Conservation (phyloP, 2,797 vertebrate species). For the Emydoidea blandingii region DNA sequence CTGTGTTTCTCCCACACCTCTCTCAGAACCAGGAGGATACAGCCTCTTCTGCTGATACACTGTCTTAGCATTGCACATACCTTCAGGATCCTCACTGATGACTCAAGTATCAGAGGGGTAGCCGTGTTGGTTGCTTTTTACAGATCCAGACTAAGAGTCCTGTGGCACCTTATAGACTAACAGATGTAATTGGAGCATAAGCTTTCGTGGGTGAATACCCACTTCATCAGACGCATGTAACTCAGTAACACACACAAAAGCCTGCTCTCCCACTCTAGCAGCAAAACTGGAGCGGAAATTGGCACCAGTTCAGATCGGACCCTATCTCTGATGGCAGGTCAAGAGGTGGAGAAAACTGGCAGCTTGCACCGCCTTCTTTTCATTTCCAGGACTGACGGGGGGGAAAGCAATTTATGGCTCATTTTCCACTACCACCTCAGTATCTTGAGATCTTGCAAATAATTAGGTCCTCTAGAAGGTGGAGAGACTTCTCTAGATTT, state of each 20-base stretch:
- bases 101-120: neutral
- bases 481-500: too few relatives aligned
- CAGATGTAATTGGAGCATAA: too few relatives aligned
- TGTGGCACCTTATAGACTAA: too few relatives aligned
- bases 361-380: rapidly evolving
- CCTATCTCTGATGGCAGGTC: neutral
- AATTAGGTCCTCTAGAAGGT: neutral
- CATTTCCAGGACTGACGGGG: rapidly evolving
- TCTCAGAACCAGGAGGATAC: neutral
- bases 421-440: neutral
- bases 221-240: too few relatives aligned
- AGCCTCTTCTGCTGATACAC: neutral
- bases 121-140: too few relatives aligned
- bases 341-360: neutral
- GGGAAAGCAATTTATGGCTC: rapidly evolving
- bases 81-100: neutral
- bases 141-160: too few relatives aligned
- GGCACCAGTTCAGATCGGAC: neutral
- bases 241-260: neutral
- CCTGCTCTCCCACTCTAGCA: neutral
- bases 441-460: neutral
- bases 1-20: too few relatives aligned
- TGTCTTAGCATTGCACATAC: neutral
- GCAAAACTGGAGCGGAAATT: neutral
- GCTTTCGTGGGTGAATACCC: too few relatives aligned